Conservation (phyloP, 1,140 invertebrate species). For the Dinoponera quadriceps region DNA sequence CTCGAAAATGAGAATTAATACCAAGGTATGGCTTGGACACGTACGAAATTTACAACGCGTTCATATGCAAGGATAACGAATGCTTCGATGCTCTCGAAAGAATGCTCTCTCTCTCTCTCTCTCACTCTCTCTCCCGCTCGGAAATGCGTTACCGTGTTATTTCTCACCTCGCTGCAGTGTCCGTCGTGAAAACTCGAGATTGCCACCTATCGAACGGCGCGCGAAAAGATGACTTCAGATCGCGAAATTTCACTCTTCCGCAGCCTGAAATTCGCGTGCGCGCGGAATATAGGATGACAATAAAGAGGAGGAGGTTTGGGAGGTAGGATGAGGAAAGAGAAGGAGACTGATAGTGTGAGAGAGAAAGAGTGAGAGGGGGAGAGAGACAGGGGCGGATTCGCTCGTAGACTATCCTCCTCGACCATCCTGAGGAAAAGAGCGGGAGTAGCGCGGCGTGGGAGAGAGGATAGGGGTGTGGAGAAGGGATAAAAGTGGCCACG, state of each 20-base stretch:
- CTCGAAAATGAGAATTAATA: too few relatives aligned
- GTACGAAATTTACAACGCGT: too few relatives aligned
- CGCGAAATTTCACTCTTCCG: background rate
- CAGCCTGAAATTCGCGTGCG: conserved; percentile 32
- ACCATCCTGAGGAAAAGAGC: background rate
- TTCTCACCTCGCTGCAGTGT: too few relatives aligned
- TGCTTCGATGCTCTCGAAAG: too few relatives aligned
- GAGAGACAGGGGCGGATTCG: background rate
- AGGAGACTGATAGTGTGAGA: background rate
- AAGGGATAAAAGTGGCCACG: background rate
- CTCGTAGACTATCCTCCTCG: too few relatives aligned
- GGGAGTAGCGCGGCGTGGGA: background rate
- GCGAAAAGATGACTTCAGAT: background rate
- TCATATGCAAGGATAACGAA: too few relatives aligned
- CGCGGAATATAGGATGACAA: too few relatives aligned
- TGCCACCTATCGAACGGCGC: background rate
- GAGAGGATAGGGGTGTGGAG: background rate
- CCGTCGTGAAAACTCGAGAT: background rate
- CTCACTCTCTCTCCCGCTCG: too few relatives aligned
- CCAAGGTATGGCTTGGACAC: too few relatives aligned
- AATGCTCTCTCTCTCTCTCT: too few relatives aligned
- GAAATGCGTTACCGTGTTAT: too few relatives aligned
- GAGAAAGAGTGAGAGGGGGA: background rate
- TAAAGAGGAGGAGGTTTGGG: too few relatives aligned
- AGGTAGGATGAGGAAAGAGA: background rate